Percentiles rank a stretch among this genome's conserved stretches.
phyloP scores from a whole-genome alignment of 2,797 vertebrate genomes.

The Sebastes reedi region DNA sequence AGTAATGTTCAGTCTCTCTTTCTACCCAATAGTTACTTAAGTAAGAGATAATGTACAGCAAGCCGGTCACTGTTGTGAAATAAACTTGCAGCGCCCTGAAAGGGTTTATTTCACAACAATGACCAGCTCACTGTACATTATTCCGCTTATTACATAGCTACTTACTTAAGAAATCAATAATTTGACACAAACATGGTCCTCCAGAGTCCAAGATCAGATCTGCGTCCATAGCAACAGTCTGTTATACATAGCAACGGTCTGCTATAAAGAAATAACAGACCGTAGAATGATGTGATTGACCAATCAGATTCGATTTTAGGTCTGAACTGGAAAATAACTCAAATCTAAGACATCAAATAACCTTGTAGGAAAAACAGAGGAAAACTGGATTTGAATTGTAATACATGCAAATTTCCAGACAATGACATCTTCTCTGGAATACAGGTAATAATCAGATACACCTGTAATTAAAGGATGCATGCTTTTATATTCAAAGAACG shows the following conservation, averaged over 20 bases:
- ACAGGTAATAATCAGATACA: not conserved
- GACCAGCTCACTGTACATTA: too few relatives aligned
- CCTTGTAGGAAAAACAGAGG: not conserved
- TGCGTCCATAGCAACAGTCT: too few relatives aligned
- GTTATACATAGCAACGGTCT: too few relatives aligned
- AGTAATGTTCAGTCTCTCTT: not conserved
- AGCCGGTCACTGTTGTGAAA: too few relatives aligned
- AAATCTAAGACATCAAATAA: not conserved
- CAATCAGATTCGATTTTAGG: not conserved
- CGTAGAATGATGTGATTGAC: fast-evolving
- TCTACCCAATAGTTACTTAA: not conserved
- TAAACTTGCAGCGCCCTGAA: too few relatives aligned
- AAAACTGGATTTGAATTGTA: not conserved
- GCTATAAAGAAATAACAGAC: too few relatives aligned
- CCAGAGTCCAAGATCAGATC: too few relatives aligned
- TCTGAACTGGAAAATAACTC: not conserved
- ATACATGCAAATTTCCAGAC: not conserved
- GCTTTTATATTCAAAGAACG: not conserved
- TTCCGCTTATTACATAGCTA: too few relatives aligned
- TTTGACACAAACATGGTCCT: too few relatives aligned
- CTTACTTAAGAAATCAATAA: too few relatives aligned
- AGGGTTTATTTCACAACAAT: too few relatives aligned
- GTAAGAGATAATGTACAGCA: too few relatives aligned
- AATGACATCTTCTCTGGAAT: not conserved
- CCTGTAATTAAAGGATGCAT: not conserved